Base-by-base conservation (phyloP, 1,140 invertebrate genomes). In the Limonius californicus region DNA sequence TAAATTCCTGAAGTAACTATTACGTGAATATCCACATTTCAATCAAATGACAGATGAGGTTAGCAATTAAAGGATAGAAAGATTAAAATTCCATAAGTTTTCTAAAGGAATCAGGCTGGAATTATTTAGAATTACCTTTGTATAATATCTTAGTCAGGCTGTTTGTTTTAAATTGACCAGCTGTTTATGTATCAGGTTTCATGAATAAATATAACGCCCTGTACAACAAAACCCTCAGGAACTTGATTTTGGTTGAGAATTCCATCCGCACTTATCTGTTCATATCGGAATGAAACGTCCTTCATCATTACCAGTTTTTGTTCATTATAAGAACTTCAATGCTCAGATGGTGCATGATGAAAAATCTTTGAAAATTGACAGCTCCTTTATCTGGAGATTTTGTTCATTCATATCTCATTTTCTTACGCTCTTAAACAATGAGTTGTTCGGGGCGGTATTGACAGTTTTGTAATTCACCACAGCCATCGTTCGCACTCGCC, bases 361-460 rank as follows among this genome's bases (percentile, higher is more conserved):
- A 76, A 75, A 74, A 75, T 75, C 71, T 72, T 68, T 59, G 65
- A 65, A 65, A 74, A 74, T 76, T 74, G 74, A 74, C 74, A 73
- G 74, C 66, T 70, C 73, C 71, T 76, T 76, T 76, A 76, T 76
- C 73, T 74, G 74, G 68, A 72, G 70, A 74, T 73, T 74, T 76
- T 71, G 66, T 68, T 71, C 70, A 71, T 72, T 74, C 72, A 68
- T 70, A 72, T 73, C 73, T 74, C 72, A 74, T 75, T 75, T 73
- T 73, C 71, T 66, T 63, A 60, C 64, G 65, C 57, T 65, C 68
- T 73, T 74, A 74, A 69, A 75, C 72, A 74, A 75, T 75, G 72
- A 70, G 57, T 62, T 62, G 55, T 67, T 65, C 61, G 35, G 18
- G 39, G 11, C 42, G 61, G 54, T 39, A 54, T 62, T 62, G 61